phyloP scores from a whole-genome alignment of 2,113 vertebrate genomes.

The Cephalophus harveyi region DNA sequence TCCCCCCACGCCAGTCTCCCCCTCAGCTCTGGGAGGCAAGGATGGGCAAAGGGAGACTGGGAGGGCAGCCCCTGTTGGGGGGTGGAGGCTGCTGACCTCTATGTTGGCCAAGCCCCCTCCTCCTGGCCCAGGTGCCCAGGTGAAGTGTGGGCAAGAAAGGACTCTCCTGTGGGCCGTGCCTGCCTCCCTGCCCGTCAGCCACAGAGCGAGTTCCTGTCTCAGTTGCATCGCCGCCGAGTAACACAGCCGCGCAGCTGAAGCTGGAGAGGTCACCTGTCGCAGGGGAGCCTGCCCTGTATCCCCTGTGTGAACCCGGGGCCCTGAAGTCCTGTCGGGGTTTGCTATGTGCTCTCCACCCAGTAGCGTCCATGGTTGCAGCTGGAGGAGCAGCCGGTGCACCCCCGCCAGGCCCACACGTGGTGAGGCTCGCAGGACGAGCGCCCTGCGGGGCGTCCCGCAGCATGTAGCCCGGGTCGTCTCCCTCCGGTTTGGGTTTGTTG shows the following conservation, averaged over 20 bases:
- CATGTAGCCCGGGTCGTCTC: accelerated
- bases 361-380: neutral
- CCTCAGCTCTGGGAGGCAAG: neutral
- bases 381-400: neutral
- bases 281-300: neutral
- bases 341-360: neutral
- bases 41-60: neutral
- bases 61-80: accelerated
- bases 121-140: neutral
- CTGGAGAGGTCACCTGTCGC: neutral
- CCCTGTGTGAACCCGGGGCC: neutral
- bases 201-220: neutral
- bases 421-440: no score
- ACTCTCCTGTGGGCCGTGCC: neutral
- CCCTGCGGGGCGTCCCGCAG: neutral
- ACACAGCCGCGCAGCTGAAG: neutral
- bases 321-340: neutral
- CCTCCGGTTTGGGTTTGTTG: neutral
- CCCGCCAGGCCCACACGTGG: neutral
- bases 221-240: neutral
- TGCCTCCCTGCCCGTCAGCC: neutral
- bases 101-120: neutral
- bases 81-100: neutral
- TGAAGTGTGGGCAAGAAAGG: neutral
- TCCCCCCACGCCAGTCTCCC: accelerated